Evolutionary conservation across 2,113 vertebrate genomes (phyloP), one percentile per base, ranked within the genome.

Genomic region (Ceuthmochares aereus): DNA sequence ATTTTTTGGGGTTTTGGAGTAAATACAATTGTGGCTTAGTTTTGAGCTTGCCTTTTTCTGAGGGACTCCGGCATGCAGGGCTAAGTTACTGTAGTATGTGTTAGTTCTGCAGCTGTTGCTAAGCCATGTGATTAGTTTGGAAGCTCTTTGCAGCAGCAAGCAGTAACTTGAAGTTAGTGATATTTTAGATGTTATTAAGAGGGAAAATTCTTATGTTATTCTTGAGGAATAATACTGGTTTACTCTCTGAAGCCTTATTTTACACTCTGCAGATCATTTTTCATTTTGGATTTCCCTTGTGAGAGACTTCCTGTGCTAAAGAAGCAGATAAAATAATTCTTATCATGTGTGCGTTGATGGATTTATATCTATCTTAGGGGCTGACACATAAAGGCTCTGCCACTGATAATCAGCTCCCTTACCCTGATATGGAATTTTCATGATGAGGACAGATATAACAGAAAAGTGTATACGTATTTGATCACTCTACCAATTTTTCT

Each of bases 131-230:
- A 97, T 97, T 96, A 96, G 87, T 14, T 58, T 34, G 93, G 90
- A 85, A 88, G 90, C 93, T 81, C 86, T 82, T 84, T 80, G 59
- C 84, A 94, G 84, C 76, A 96, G 95, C 96, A 97, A 87, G 96
- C 90, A 84, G 67, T 81, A 93, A 96, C 96, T 96, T 97, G 96
- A 96, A 94, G 92, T 91, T 76, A 93, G 73, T 49, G 90, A 97
- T 96, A 79, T 92, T 91, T 94, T 92, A 93, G 91, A 97, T 95
- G 77, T 89, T 77, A 93, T 89, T 92, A 95, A 95, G 82, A 77
- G 73, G 67, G 62, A 90, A 91, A 89, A 42, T 17, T 83, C 92
- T 84, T 75, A 87, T 96, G 94, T 88, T 91, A 36, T 90, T 90
- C 81, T 94, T 95, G 59, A 87, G 85, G 72, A 96, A 94, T 87